Evolutionary conservation across 2,113 vertebrate genomes (phyloP).

Genomic region (Tragelaphus strepsiceros): DNA sequence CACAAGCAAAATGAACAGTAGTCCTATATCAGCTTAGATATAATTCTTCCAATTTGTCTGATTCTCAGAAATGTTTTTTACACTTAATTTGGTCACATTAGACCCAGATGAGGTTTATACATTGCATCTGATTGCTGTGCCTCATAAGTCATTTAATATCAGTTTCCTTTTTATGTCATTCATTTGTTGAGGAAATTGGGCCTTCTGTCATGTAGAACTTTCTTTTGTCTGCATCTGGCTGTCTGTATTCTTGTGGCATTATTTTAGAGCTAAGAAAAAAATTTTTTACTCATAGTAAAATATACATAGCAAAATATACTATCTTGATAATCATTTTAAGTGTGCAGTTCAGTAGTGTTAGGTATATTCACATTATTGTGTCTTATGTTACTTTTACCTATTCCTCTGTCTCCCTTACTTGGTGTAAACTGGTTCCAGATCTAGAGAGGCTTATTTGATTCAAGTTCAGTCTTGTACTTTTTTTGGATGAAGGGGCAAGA

Average conservation of each 20-base stretch:
- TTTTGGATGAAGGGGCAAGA: not conserved
- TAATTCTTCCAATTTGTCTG: not conserved
- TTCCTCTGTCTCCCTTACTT: not conserved
- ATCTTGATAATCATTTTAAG: not conserved
- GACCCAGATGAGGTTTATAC: not conserved
- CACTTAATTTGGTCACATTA: not conserved
- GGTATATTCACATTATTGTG: not conserved
- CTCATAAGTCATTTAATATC: not conserved
- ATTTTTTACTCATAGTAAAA: not conserved
- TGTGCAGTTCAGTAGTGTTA: not conserved
- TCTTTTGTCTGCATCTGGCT: not conserved
- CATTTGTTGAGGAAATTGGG: not conserved
- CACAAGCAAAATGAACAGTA: not conserved
- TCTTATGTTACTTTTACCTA: not conserved
- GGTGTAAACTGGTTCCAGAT: not conserved
- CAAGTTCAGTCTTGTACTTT: not conserved
- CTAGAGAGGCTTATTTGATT: not conserved
- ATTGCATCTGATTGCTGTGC: not conserved
- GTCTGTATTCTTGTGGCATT: not conserved
- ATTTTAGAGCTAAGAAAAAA: not conserved
- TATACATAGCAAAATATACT: not conserved
- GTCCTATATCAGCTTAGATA: not conserved
- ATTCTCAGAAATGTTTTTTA: constrained; percentile 6
- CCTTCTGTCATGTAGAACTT: not conserved
- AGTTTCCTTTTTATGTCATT: not conserved